Conservation (phyloP, 2,888 invertebrate species). For the Latheticus oryzae region DNA sequence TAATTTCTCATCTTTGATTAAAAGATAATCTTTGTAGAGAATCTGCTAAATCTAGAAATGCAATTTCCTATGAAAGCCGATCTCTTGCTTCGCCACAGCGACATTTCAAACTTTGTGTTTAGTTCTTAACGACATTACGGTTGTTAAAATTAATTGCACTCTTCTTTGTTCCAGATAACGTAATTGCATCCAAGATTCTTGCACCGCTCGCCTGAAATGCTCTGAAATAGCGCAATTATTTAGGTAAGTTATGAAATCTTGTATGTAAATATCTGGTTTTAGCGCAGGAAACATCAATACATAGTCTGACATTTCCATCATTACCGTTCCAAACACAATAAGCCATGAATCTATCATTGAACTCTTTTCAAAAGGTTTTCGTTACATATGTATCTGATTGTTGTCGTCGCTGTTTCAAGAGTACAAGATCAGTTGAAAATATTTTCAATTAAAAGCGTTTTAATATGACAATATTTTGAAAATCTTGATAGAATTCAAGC, state of each 20-base stretch:
- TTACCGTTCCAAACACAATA: slow-evolving; percentile 32
- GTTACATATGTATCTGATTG: slow-evolving; percentile 23
- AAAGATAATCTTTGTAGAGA: no score
- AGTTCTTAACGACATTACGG: slow-evolving; percentile 36
- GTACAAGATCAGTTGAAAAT: slow-evolving; percentile 26
- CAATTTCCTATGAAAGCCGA: slow-evolving; percentile 34
- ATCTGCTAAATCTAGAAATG: slow-evolving; percentile 3
- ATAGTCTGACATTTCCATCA: slow-evolving; percentile 35
- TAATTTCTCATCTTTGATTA: no score
- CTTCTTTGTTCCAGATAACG: slow-evolving; percentile 47
- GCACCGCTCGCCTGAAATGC: slow-evolving; percentile 41
- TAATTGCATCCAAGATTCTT: slow-evolving; percentile 36
- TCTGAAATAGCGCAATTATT: slow-evolving; percentile 37
- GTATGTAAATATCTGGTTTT: slow-evolving; percentile 25
- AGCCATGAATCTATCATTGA: slow-evolving; percentile 42
- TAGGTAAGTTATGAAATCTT: slow-evolving; percentile 43
- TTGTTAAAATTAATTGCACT: slow-evolving; percentile 39
- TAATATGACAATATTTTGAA: no score
- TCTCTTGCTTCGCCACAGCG: slow-evolving; percentile 30
- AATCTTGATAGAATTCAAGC: no score
- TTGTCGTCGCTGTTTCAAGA: no score
- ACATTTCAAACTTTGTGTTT: slow-evolving; percentile 37
- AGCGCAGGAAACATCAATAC: slow-evolving; percentile 16
- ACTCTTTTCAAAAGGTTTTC: slow-evolving; percentile 25
- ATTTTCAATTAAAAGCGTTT: slow-evolving; percentile 31